Evolutionary conservation across 2,888 invertebrate species (phyloP), one percentile per base, ranked within the genome.

Genomic region (Meiosimyza decipiens): DNA sequence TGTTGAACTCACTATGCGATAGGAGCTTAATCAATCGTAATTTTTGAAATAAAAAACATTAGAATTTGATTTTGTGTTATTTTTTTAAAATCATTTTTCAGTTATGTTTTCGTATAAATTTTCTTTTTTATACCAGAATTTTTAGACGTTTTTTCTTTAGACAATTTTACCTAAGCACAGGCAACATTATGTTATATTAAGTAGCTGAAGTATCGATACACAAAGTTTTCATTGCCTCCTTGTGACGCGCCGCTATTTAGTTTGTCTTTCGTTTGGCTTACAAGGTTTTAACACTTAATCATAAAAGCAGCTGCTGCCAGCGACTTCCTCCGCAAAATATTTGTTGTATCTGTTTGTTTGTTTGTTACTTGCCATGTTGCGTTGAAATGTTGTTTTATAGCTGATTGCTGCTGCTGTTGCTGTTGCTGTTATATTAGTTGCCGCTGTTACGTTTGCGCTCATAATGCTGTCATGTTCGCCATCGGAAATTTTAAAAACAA

Each of bases 281-380:
- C 75, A 75, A 75, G 75, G 72, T 73, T 79, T 77, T 75, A 79
- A 75, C 77, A 77, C 77, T 79, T 79, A 75, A 77, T 78, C 78
- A 77, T 77, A 76, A 77, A 74, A 40, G 71, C 12, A 67, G 16
- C 75, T 74, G 69, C 76, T 77, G 77, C 73, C 77, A 76, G 77
- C 69, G 62, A 74, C 76, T 75, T 75, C 75, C 75, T 76, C 73
- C 73, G 71, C 74, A 74, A 72, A 16, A 59, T 47, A 16, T 59
- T 28, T 52, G 49, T 63, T 57, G 55, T 64, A 9, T 49, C 13
- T 50, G n/a, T 13, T 18, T 64, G 50, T n/a, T 28, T 33, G 51
- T 16, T n/a, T 52, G 51, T 52, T 51, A n/a, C 15, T 52, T 22
- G 50, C 47, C 57, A 69, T 73, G 69, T 70, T 75, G 73, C 74